Evolutionary conservation across 2,888 invertebrate genomes (phyloP).

Genomic region (Athalia rosae): DNA sequence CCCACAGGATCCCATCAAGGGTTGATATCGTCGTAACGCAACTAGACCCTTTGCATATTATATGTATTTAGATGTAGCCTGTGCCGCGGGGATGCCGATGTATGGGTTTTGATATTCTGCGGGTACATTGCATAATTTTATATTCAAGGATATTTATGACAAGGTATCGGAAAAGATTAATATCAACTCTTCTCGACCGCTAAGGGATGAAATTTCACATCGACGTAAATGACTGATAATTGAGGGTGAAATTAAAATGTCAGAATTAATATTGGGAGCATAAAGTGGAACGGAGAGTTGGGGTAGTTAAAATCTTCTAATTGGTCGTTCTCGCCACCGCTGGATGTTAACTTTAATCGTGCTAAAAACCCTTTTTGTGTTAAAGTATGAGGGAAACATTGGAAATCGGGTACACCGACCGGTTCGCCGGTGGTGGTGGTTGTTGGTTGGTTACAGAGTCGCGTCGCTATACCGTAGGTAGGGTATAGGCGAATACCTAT

Average conservation of each 20-base stretch:
- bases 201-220: too few species aligned
- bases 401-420: slow-evolving; percentile 7
- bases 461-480: too few species aligned
- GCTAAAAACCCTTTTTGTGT: slow-evolving; percentile 27
- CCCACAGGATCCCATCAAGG: slow-evolving; percentile 17
- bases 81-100: background rate
- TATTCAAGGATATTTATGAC: too few species aligned
- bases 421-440: background rate
- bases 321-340: slow-evolving; percentile 23
- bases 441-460: background rate
- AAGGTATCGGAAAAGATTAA: too few species aligned
- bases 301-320: slow-evolving; percentile 7
- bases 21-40: slow-evolving; percentile 28
- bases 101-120: background rate
- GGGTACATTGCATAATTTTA: too few species aligned
- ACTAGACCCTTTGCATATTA: too few species aligned
- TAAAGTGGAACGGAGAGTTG: background rate
- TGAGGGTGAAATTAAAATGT: too few species aligned
- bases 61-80: background rate
- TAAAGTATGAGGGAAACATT: slow-evolving; percentile 36
- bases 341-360: slow-evolving; percentile 32
- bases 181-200: too few species aligned
- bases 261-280: background rate
- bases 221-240: too few species aligned
- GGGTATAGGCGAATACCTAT: too few species aligned